Base-by-base conservation (phyloP, 2,888 invertebrate genomes). In the Papilio protenor region DNA sequence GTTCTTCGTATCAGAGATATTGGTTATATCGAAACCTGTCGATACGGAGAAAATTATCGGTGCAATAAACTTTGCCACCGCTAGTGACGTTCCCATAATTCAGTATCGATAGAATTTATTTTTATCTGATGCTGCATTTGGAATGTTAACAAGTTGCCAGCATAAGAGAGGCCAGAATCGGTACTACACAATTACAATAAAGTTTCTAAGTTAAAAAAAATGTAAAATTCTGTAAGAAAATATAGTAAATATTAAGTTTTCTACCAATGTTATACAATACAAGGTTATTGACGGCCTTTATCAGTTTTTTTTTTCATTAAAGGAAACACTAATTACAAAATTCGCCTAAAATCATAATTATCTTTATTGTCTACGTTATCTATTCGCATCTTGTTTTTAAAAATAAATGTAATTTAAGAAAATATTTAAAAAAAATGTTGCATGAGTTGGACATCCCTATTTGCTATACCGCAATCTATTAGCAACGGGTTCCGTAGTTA, bases 1-100 rank as follows among this genome's bases (percentile, higher is more conserved):
- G n/a, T 59, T 86, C 87, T 89, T 90, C 86, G 85, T 80, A 90
- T 91, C 87, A 85, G 84, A 87, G 91, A 91, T 87, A 91, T 90
- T 90, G 85, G 85, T 87, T 85, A 70, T 83, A 80, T 82, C 81
- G 81, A 81, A 81, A 79, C 76, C 75, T 79, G 79, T 77, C 77
- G 78, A 77, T 79, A 79, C 72, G 78, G 78, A 77, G 79, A 77
- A 78, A 69, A 70, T 76, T 76, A 84, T 82, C 85, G 85, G 89
- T 85, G 88, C 89, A 88, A 87, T 87, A 88, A 90, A 90, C 90
- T 89, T 87, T 84, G 83, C 82, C 78, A 78, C 79, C 66, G 77
- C 83, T 84, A 85, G 84, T 82, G 87, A 85, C 85, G 87, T 86
- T 85, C 77, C 40, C 10, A 27, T 85, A 85, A 84, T 82, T 70